Conservation (phyloP, 2,888 invertebrate genomes). For the Sinopyrophorus schimmeli region DNA sequence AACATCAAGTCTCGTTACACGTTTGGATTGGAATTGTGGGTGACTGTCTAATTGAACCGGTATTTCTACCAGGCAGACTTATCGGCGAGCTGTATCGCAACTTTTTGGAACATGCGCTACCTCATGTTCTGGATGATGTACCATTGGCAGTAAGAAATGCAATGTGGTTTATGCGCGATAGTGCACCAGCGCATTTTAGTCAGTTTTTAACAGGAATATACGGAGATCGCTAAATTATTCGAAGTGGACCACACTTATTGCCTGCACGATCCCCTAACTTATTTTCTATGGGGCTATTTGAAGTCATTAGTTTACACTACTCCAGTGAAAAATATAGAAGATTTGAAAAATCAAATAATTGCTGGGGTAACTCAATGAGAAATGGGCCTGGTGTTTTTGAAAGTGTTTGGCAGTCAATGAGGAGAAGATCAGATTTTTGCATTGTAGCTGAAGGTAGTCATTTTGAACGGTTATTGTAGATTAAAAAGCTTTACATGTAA, state of each 20-base stretch:
- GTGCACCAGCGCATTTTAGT: conserved; percentile 37
- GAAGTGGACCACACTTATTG: conserved; percentile 35
- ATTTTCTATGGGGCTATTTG: conserved; percentile 25
- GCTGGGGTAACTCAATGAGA: conserved; percentile 29
- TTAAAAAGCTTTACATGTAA: too few species aligned
- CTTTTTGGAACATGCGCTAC: conserved; percentile 20
- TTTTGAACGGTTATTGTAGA: too few species aligned
- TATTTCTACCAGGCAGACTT: conserved; percentile 28
- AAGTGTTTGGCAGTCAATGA: too few species aligned
- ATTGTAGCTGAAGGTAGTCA: too few species aligned
- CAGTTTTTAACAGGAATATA: conserved; percentile 26
- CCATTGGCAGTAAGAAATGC: conserved; percentile 35
- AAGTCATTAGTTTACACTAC: conserved; percentile 17
- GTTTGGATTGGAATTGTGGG: conserved; percentile 27
- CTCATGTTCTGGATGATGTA: conserved; percentile 31
- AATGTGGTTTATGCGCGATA: conserved; percentile 43
- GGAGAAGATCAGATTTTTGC: too few species aligned
- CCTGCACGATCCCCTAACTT: conserved; percentile 32
- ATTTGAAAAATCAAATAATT: conserved; percentile 35
- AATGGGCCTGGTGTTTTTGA: too few species aligned
- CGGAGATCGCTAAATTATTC: conserved; percentile 37
- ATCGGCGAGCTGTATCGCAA: conserved; percentile 24
- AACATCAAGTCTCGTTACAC: conserved; percentile 32
- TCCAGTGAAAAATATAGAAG: conserved; percentile 28
- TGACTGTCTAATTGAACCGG: conserved; percentile 22